Conservation (phyloP, 2,113 vertebrate genomes). For the Reinhardtius hippoglossoides region DNA sequence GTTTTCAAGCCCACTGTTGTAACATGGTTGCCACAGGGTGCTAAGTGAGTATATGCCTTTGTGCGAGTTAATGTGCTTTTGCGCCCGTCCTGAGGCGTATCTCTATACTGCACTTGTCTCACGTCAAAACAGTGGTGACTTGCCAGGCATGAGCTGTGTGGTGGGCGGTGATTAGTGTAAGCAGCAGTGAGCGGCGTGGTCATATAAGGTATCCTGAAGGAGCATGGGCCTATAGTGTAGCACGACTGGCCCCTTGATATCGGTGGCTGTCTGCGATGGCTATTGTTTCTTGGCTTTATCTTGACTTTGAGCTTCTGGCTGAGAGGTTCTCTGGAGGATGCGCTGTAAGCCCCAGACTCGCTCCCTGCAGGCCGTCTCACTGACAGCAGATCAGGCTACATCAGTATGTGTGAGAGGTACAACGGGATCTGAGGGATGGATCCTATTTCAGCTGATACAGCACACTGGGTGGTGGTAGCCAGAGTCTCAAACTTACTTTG, state of each 20-base stretch:
- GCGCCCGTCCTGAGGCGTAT: constrained; percentile 32
- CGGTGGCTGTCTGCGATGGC: constrained; percentile 44
- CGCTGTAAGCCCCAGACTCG: constrained; percentile 67
- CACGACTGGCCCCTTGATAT: constrained; percentile 30
- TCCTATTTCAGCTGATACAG: constrained; percentile 85
- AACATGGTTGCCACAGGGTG: constrained; percentile 39
- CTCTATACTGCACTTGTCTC: constrained; percentile 27
- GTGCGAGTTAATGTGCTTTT: constrained; percentile 7
- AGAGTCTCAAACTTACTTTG: constrained; percentile 57
- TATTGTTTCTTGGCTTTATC: constrained; percentile 62
- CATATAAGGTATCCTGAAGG: constrained; percentile 41
- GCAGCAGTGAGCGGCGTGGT: constrained; percentile 13
- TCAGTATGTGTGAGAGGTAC: constrained; percentile 79
- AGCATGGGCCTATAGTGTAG: constrained; percentile 2
- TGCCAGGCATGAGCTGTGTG: constrained; percentile 49
- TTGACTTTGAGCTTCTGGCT: background rate
- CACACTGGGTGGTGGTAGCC: constrained; percentile 68
- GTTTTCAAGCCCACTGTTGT: constrained; percentile 53
- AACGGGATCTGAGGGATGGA: constrained; percentile 76
- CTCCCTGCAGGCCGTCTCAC: constrained; percentile 73
- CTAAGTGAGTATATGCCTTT: constrained; percentile 9
- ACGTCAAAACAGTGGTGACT: constrained; percentile 55
- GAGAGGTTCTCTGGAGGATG: constrained; percentile 69
- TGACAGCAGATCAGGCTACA: constrained; percentile 79
- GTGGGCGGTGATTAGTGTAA: constrained; percentile 7